phyloP scores from a whole-genome alignment of 2,888 invertebrate genomes.

The Sabatieria punctata region DNA sequence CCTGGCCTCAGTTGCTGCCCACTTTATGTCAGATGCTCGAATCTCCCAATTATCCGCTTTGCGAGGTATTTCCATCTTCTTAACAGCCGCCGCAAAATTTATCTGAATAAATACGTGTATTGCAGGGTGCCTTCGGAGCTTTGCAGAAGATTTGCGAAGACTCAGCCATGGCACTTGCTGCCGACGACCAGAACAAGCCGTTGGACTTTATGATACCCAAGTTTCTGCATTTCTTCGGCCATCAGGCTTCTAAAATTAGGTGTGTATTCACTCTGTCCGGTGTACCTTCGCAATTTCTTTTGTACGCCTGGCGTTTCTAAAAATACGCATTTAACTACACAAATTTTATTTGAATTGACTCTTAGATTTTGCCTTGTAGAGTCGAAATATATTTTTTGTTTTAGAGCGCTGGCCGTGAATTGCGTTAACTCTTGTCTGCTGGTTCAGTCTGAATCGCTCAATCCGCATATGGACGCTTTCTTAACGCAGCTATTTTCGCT shows the following conservation, averaged over 20 bases:
- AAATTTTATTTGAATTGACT: too few relatives aligned
- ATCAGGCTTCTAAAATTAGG: conserved; percentile 80
- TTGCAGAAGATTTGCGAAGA: conserved; percentile 98
- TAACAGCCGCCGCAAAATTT: not conserved
- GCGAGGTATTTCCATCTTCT: conserved; percentile 60
- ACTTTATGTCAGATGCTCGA: conserved; percentile 82
- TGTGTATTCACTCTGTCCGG: too few relatives aligned
- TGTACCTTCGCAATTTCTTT: too few relatives aligned
- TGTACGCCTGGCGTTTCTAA: too few relatives aligned
- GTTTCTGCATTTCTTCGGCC: conserved; percentile 87
- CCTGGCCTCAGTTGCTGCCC: conserved; percentile 87
- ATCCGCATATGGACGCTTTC: conserved; percentile 81
- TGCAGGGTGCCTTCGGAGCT: conserved; percentile 83
- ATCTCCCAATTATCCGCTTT: conserved; percentile 82
- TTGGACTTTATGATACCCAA: conserved; percentile 87
- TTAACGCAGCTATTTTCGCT: conserved; percentile 83
- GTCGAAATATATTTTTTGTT: too few relatives aligned
- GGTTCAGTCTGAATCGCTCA: conserved; percentile 74
- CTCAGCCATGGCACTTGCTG: conserved; percentile 76
- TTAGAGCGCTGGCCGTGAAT: conserved; percentile 77
- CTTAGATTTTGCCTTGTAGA: too few relatives aligned
- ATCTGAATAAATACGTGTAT: conserved; percentile 11
- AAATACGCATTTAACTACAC: too few relatives aligned
- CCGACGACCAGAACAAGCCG: conserved; percentile 67
- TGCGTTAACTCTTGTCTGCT: conserved; percentile 98